phyloP scores from a whole-genome alignment of 2,888 invertebrate species.

The Drosophila greeni region DNA sequence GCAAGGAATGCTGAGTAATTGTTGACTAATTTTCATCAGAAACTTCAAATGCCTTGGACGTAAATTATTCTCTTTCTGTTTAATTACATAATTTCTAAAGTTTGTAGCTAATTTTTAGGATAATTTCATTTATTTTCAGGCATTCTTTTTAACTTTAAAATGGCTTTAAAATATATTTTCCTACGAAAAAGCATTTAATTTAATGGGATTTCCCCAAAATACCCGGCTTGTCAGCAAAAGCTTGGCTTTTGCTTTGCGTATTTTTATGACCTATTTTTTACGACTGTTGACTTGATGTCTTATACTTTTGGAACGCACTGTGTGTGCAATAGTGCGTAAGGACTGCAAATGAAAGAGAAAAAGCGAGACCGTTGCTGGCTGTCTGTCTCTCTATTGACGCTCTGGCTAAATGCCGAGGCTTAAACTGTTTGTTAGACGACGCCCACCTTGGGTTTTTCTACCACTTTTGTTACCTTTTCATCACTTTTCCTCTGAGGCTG shows the following conservation, averaged over 20 bases:
- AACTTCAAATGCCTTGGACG: not conserved
- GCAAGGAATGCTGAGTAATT: not conserved
- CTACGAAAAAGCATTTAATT: not conserved
- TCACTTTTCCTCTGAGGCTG: slow-evolving; percentile 2
- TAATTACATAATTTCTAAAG: not conserved
- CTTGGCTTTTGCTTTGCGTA: not conserved
- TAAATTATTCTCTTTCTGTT: not conserved
- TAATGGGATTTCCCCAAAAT: not conserved
- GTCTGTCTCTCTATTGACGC: slow-evolving; percentile 12
- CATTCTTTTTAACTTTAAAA: not conserved
- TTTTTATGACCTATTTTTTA: not conserved
- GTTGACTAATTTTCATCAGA: not conserved
- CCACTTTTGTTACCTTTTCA: slow-evolving; percentile 18
- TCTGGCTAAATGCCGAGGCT: slow-evolving; percentile 1
- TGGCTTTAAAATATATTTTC: not conserved
- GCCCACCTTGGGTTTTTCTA: slow-evolving; percentile 7
- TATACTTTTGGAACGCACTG: slow-evolving; percentile 1
- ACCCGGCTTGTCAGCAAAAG: not conserved
- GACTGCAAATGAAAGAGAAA: slow-evolving; percentile 28
- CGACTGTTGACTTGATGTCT: not conserved
- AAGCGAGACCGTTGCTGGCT: slow-evolving; percentile 1
- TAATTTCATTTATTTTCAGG: not conserved
- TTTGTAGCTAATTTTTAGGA: too few relatives aligned
- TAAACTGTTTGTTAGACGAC: slow-evolving; percentile 21
- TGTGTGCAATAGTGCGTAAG: slow-evolving; percentile 14